Percentiles rank a stretch among this genome's conserved stretches.
Conservation (phyloP, 2,888 invertebrate genomes). For the Galerucella pusilla region DNA sequence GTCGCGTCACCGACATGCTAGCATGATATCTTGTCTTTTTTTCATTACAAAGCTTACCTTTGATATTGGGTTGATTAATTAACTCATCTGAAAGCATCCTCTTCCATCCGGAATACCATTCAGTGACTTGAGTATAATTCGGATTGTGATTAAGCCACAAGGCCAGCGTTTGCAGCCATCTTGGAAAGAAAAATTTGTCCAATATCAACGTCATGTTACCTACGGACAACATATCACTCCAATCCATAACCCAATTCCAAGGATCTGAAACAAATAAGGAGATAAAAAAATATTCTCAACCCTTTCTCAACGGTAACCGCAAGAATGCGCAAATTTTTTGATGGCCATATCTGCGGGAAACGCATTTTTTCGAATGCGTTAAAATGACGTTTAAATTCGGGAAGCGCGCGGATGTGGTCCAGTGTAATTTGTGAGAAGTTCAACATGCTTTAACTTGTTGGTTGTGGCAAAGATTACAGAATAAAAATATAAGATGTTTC, state of each 20-base stretch:
- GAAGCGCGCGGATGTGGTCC: no score
- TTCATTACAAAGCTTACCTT: slow-evolving; percentile 56
- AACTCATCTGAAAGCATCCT: slow-evolving; percentile 70
- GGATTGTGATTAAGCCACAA: slow-evolving; percentile 93
- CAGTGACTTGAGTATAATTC: slow-evolving; percentile 89
- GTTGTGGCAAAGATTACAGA: no score
- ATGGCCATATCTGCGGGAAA: no score
- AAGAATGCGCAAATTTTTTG: no score
- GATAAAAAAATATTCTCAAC: background rate
- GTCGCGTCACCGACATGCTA: no score
- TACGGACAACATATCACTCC: slow-evolving; percentile 87
- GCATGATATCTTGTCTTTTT: no score
- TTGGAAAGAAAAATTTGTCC: slow-evolving; percentile 91
- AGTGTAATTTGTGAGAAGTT: no score
- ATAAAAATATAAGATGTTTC: no score
- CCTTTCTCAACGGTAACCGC: no score
- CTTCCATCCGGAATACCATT: slow-evolving; percentile 82
- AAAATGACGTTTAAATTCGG: no score
- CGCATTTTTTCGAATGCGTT: no score
- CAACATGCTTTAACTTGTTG: no score
- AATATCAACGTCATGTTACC: slow-evolving; percentile 83
- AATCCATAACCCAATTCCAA: slow-evolving; percentile 96
- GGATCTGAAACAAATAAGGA: slow-evolving; percentile 71
- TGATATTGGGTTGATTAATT: slow-evolving; percentile 67
- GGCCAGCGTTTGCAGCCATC: slow-evolving; percentile 87